Evolutionary conservation across 1,140 invertebrate species (phyloP), one percentile per base, ranked within the genome.

Genomic region (Amphibalanus amphitrite): DNA sequence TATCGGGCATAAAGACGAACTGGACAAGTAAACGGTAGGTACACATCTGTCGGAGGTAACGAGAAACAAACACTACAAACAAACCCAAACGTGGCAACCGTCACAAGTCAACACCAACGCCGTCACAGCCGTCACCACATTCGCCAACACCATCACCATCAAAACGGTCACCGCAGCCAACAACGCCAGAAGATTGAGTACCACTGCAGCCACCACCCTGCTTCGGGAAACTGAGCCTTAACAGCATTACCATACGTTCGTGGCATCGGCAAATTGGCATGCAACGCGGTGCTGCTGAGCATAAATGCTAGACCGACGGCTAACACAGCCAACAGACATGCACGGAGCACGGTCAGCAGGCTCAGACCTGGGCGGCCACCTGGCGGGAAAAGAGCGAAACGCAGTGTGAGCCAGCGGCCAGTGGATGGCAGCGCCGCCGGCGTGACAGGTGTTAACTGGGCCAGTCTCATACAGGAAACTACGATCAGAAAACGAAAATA

Each of bases 271-370:
- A 59, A 59, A 20, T 13, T 59, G 20, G 10, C 47, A 59, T 59
- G 47, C 47, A 59, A 59, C 47, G 47, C 47, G 20, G 47, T 23
- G 20, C 20, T 13, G 47, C 47, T 59, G 10, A 59, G 47, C 47
- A 59, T 20, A 59, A 59, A 59, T 59, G 47, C 47, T 59, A 59
- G 47, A 59, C 47, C 47, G 47, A 23, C 17, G 47, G 47, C 47
- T 59, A 59, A 59, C 47, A 30, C 26, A 8, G 64, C 29, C 65
- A 26, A 28, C 25, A 69, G 59, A 15, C 70, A 71, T 69, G 69
- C 26, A 69, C 71, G 68, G 8, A 69, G 26, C 4, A 47, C 26
- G 1, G 65, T n/a, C 33, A 40, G 10, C 28, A 29, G 71, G 13
- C 15, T 71, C 47, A 28, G 67, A 40, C 28, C 28, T 59, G 29